Evolutionary conservation across 2,797 vertebrate species (phyloP).

Genomic region (Nasua narica): DNA sequence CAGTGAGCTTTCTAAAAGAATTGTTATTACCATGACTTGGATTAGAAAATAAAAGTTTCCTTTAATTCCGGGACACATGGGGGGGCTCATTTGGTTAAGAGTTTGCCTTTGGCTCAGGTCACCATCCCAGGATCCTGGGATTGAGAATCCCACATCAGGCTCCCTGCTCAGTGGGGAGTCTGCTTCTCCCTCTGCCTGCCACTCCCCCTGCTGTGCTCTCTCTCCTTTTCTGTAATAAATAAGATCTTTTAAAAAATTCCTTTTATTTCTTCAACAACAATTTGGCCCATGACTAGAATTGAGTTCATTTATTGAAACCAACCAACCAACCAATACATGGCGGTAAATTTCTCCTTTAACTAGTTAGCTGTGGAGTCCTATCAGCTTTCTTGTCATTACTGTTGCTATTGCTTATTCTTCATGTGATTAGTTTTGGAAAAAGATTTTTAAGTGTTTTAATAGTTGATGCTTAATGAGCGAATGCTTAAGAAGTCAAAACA

Average conservation of each 20-base stretch:
- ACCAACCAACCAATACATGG: neutral
- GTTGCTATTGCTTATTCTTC: neutral
- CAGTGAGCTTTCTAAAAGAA: neutral
- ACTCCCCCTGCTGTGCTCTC: neutral
- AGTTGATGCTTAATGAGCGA: neutral
- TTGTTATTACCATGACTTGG: conserved; percentile 27
- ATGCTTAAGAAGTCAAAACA: neutral
- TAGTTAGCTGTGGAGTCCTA: neutral
- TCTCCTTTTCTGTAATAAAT: neutral
- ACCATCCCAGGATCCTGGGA: neutral
- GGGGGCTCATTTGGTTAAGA: neutral
- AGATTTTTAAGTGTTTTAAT: neutral
- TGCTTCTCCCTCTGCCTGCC: neutral
- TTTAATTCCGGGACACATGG: neutral
- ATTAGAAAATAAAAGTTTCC: conserved; percentile 14
- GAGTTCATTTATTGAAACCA: conserved; percentile 22
- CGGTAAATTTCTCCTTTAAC: neutral
- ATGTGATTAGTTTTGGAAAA: neutral
- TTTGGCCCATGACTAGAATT: neutral
- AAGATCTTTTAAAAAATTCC: neutral
- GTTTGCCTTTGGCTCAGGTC: neutral
- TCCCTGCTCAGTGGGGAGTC: no score
- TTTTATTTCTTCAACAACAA: conserved; percentile 1
- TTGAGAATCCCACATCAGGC: no score
- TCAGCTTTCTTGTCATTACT: neutral